Base-by-base conservation (phyloP, 2,888 invertebrate species). In the Teinopalpus imperialis region DNA sequence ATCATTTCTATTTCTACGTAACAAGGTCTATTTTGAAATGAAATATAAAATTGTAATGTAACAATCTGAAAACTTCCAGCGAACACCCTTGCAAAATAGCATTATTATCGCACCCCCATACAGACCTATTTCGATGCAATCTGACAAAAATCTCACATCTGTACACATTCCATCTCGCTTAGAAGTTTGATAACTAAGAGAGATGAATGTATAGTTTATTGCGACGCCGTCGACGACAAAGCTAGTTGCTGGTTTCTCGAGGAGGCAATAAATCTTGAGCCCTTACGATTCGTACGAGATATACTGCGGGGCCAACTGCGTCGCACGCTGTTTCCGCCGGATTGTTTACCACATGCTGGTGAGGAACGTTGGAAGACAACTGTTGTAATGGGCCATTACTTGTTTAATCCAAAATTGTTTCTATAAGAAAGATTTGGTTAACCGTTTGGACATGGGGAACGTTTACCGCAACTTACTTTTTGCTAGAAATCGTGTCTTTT, bases 231-330 rank as follows among this genome's bases (percentile, higher is more conserved):
- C 45, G 31, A 58, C 39, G 44, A 43, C 48, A 46, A 47, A 37
- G 49, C 49, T 39, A 42, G 46, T 45, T 31, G 27, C 43, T 43
- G 52, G 47, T 30, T 56, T 54, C 40, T 53, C 52, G 43, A 56
- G 53, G 26, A 63, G 45, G 75, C 59, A 63, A 81, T 79, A 81
- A 79, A 81, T 81, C 74, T 73, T 58, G 43, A 60, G 60, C 57
- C 68, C 72, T 67, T 69, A 57, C 56, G 53, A 52, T 49, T 53
- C 35, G 7, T 12, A 16, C 9, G 41, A 58, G 59, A 53, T 59
- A 57, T 55, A 58, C 56, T 56, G 54, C 54, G 50, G 55, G 54
- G 66, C 61, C 62, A 61, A 59, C 57, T 47, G 60, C 61, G 61
- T 56, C 59, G 61, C 51, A 30, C 40, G 51, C 49, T 43, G 50